These are phyloP conservation scores for Drosophila helvetica DNA, from an alignment of 2,888 invertebrate genomes.

Conservation along the genomic window DNA sequence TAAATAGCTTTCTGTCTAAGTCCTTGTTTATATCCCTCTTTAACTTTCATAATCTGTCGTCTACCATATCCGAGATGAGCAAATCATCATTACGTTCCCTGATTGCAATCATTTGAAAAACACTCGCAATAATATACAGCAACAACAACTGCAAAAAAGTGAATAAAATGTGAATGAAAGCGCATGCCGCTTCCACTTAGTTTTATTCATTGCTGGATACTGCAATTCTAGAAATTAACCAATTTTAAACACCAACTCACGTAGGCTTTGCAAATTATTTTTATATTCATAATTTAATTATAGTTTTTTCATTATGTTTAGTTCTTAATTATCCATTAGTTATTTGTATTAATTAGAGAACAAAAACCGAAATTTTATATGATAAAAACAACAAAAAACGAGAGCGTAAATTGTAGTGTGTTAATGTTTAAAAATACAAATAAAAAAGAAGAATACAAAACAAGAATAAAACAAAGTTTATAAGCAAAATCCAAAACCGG, in stretches of 20 bases:
- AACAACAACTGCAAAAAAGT: background rate
- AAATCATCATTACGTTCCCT: background rate
- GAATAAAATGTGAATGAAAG: conserved; percentile 18
- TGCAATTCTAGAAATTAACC: conserved; percentile 32
- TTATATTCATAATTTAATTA: conserved; percentile 43
- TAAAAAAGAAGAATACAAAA: conserved; percentile 14
- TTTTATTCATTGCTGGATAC: conserved; percentile 16
- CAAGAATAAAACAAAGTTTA: conserved; percentile 71
- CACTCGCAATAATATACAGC: conserved; percentile 20
- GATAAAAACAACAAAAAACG: conserved; percentile 24
- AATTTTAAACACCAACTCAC: conserved; percentile 34
- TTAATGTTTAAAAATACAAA: conserved; percentile 40
- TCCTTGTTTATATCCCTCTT: no score
- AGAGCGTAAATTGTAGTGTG: conserved; percentile 61
- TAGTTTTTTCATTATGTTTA: conserved; percentile 41
- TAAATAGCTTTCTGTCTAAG: no score
- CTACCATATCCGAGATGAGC: no score
- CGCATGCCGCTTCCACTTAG: conserved; percentile 18
- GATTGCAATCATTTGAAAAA: conserved; percentile 22
- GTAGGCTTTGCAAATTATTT: conserved; percentile 34
- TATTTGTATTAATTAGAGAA: conserved; percentile 47
- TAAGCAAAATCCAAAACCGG: conserved; percentile 52
- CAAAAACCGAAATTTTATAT: conserved; percentile 63
- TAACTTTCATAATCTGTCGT: no score
- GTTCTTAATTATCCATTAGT: conserved; percentile 43